Conservation (phyloP, 2,797 vertebrate genomes). For the Eidolon dupreanum region DNA sequence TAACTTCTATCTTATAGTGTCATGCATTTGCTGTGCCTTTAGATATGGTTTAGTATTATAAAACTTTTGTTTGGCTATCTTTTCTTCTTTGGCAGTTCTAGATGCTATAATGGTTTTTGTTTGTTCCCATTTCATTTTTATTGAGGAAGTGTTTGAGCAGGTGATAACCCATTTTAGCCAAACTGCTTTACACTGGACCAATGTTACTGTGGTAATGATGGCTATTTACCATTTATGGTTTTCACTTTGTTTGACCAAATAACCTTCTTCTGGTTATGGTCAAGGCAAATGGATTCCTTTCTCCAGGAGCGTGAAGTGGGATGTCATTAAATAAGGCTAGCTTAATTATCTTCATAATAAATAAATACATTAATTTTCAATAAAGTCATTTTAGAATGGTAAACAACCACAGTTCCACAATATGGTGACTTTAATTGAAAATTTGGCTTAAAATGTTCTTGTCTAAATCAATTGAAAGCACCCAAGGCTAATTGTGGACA, state of each 20-base stretch:
- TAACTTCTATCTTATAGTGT: neutral
- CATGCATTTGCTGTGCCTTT: neutral
- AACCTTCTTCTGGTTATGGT: neutral
- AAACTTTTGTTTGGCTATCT: neutral
- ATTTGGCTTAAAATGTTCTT: neutral
- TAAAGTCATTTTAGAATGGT: neutral
- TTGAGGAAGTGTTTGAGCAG: neutral
- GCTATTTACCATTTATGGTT: neutral
- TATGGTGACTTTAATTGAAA: neutral
- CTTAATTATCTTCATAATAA: neutral
- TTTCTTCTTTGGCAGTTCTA: neutral
- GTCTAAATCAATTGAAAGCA: neutral
- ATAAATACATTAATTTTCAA: neutral
- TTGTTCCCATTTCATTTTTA: slow-evolving; percentile 2
- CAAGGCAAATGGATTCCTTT: slow-evolving; percentile 1
- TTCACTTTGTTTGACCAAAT: slow-evolving; percentile 27
- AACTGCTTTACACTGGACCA: neutral
- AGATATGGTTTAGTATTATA: neutral
- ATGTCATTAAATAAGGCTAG: neutral
- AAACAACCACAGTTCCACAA: neutral
- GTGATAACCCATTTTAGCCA: neutral
- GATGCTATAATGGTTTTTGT: neutral
- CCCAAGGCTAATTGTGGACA: neutral
- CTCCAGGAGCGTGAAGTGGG: neutral
- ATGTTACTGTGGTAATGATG: neutral